These are phyloP conservation scores for Parotocinclus haroldoi DNA, from an alignment of 2,797 vertebrate species.

Conservation along the genomic window DNA sequence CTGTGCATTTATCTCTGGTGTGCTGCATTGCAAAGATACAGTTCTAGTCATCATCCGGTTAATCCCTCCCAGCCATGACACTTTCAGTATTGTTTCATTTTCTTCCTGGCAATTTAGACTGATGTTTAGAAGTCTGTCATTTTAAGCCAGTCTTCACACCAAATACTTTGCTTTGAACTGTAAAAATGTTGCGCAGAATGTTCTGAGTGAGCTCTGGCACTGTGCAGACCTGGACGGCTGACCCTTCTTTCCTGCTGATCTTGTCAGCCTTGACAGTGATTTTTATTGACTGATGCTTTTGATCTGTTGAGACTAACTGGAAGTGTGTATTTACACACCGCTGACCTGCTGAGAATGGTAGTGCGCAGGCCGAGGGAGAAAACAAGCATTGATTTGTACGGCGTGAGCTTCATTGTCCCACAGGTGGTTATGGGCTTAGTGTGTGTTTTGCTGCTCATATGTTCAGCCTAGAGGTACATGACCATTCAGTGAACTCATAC, in stretches of 20 bases:
- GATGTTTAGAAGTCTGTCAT: too few relatives aligned
- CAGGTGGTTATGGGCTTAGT: slow-evolving; percentile 51
- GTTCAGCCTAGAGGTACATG: slow-evolving; percentile 35
- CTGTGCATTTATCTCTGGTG: too few relatives aligned
- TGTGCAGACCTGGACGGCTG: slow-evolving; percentile 20
- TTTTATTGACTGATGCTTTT: slow-evolving; percentile 46
- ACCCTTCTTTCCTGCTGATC: slow-evolving; percentile 7
- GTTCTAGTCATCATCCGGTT: too few relatives aligned
- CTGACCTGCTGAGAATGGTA: slow-evolving; percentile 59
- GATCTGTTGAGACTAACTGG: slow-evolving; percentile 19
- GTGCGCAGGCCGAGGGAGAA: slow-evolving; percentile 46
- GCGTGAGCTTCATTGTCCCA: slow-evolving; percentile 62
- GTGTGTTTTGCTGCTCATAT: slow-evolving; percentile 21
- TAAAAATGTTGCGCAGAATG: slow-evolving; percentile 8
- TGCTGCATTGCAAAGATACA: too few relatives aligned
- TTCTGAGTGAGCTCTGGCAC: slow-evolving; percentile 4
- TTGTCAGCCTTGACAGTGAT: slow-evolving; percentile 33
- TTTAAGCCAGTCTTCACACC: too few relatives aligned
- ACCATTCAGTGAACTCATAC: slow-evolving; percentile 48
- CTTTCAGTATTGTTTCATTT: too few relatives aligned
- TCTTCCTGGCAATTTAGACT: too few relatives aligned
- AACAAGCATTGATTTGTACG: slow-evolving; percentile 62
- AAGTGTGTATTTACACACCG: slow-evolving; percentile 34
- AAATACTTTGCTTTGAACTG: slow-evolving; percentile 2
- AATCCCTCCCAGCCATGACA: too few relatives aligned